phyloP scores from a whole-genome alignment of 2,888 invertebrate genomes.

The Drosophila parthenogenetica region DNA sequence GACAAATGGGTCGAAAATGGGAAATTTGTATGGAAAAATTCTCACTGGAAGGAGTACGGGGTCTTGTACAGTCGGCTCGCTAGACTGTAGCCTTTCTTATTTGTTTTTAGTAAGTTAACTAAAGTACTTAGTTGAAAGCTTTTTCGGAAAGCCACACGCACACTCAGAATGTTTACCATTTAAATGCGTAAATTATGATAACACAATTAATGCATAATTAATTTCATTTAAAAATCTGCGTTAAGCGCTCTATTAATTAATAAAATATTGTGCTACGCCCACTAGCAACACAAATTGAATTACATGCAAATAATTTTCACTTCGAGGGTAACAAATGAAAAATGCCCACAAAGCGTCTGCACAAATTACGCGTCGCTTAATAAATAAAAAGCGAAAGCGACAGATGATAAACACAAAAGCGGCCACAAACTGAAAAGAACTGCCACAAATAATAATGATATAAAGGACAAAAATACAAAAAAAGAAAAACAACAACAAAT shows the following conservation, averaged over 20 bases:
- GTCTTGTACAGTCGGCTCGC: too few species aligned
- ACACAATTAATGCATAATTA: constrained; percentile 63
- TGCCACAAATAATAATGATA: constrained; percentile 47
- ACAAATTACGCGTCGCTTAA: constrained; percentile 49
- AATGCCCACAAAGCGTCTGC: constrained; percentile 38
- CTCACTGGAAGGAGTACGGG: too few species aligned
- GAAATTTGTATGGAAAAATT: too few species aligned
- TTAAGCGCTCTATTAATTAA: constrained; percentile 65
- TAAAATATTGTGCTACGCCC: constrained; percentile 38
- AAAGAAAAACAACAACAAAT: constrained; percentile 13
- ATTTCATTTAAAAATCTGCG: constrained; percentile 51
- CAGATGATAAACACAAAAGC: constrained; percentile 54
- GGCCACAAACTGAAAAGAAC: constrained; percentile 43
- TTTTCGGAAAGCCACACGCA: neutral
- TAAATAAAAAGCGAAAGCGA: constrained; percentile 56
- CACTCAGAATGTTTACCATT: neutral
- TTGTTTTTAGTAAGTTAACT: too few species aligned
- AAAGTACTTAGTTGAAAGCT: neutral
- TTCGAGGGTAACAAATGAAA: constrained; percentile 38
- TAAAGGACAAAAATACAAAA: constrained; percentile 9
- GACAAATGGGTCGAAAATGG: too few species aligned
- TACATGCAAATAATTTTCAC: constrained; percentile 31
- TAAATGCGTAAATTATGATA: constrained; percentile 53
- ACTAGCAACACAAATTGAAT: constrained; percentile 52
- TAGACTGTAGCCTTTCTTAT: too few species aligned